Evolutionary conservation across 37 sponge, comb jelly and placozoan genomes (phyloP), one percentile per base, ranked within the genome.

Genomic region (Agelas oroides): DNA sequence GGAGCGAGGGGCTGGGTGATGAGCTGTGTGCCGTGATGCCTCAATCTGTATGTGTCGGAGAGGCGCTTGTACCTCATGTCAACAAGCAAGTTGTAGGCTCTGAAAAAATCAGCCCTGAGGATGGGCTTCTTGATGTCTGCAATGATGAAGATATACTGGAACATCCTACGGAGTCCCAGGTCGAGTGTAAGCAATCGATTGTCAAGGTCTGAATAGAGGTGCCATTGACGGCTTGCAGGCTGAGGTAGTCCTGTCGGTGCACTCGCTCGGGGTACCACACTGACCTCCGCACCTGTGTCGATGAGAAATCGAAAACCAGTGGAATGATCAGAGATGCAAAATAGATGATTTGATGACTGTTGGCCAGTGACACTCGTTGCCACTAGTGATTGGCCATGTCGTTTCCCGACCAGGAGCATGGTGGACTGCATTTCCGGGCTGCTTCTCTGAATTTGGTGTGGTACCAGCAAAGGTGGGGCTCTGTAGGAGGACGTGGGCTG

Each of bases 91-190:
- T 14, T 24, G 62, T 31, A 71, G 38, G 19, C 20, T 20, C 59
- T 15, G 58, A 19, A 18, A 56, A 56, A 56, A 19, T 56, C 58
- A 56, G 86, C 89, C 70, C 93, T 86, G 1, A 92, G 59, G 55
- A 92, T 92, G 30, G 93, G 84, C 19, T 70, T 79, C 69, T 69
- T 57, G 17, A 88, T 78, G 61, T 92, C 93, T 61, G 93, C 93
- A 21, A 85, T 70, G 69, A 88, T 85, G 66, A 88, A 93, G 70
- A 88, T 81, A 89, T 86, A 93, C 15, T 53, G 82, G 33, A 88
- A 75, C 35, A 78, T 33, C 17, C 86, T 86, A 18, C 78, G 59
- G 0, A 92, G 86, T 0, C 86, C 74, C 3, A 92, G 81, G 68
- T 92, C 60, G 75, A 92, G 88, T 16, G 88, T 66, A 20, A 87